A percentile compares a stretch with the other conserved stretches of the same genome.
phyloP scores from a whole-genome alignment of 1,140 invertebrate species.

The Sycophaga agraensis region DNA sequence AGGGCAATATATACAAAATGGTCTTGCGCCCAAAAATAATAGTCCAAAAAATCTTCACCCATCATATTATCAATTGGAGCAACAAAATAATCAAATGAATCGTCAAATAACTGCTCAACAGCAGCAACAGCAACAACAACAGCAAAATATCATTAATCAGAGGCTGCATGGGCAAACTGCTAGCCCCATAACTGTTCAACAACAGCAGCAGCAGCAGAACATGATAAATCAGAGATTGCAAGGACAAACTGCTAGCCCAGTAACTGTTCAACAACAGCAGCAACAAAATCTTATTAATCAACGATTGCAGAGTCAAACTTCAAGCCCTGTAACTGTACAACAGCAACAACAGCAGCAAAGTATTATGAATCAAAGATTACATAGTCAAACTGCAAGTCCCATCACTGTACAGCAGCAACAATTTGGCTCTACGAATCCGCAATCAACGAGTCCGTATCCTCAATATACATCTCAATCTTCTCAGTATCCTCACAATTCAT shows the following conservation, averaged over 20 bases:
- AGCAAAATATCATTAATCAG: slow-evolving; percentile 34
- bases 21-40: slow-evolving; percentile 33
- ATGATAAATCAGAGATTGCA: slow-evolving; percentile 43
- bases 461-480: slow-evolving; percentile 36
- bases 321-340: slow-evolving; percentile 52
- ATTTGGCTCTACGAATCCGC: slow-evolving; percentile 33
- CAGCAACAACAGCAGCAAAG: slow-evolving; percentile 27
- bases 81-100: slow-evolving; percentile 55
- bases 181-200: slow-evolving; percentile 51
- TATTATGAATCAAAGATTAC: slow-evolving; percentile 18
- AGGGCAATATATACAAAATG: slow-evolving; percentile 44
- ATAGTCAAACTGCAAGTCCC: slow-evolving; percentile 38
- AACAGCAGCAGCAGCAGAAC: slow-evolving; percentile 35
- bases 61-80: slow-evolving; percentile 50
- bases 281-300: slow-evolving; percentile 18
- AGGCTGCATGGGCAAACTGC: slow-evolving; percentile 15
- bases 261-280: slow-evolving; percentile 13
- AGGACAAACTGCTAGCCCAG: slow-evolving; percentile 35
- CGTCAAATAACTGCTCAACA: slow-evolving; percentile 42
- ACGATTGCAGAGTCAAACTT: slow-evolving; percentile 7
- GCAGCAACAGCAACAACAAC: slow-evolving; percentile 34
- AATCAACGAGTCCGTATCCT: slow-evolving; percentile 46
- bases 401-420: slow-evolving; percentile 46
- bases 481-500: slow-evolving; percentile 44
- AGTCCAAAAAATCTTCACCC: slow-evolving; percentile 42